phyloP scores from a whole-genome alignment of 2,888 invertebrate species.

The Microctonus hyperodae region DNA sequence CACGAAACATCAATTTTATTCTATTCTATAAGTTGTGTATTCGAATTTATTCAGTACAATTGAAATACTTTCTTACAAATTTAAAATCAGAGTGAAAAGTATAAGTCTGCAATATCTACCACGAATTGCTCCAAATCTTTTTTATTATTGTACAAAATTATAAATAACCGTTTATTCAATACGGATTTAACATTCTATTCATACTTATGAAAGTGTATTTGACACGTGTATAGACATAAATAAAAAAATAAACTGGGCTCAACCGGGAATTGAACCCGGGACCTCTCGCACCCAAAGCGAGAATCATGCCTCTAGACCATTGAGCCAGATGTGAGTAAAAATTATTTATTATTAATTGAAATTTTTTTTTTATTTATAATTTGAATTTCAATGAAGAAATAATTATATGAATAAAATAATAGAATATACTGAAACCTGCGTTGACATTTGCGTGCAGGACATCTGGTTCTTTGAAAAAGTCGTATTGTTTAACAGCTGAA shows the following conservation, averaged over 20 bases:
- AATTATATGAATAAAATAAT: not conserved
- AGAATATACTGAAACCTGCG: conserved; percentile 67
- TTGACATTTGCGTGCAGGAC: conserved; percentile 80
- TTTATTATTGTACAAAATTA: not conserved
- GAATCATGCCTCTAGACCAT: conserved; percentile 67
- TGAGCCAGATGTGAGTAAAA: conserved; percentile 35
- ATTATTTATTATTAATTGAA: too few relatives aligned
- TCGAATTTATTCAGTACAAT: not conserved
- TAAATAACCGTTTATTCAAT: too few relatives aligned
- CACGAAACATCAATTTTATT: too few relatives aligned
- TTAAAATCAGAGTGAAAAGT: not conserved
- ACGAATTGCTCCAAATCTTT: not conserved
- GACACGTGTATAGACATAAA: not conserved
- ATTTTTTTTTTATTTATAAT: too few relatives aligned
- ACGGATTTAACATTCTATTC: too few relatives aligned
- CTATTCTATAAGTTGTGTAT: not conserved
- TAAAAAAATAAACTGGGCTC: conserved; percentile 54
- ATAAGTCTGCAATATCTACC: not conserved
- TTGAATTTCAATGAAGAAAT: not conserved
- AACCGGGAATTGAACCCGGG: conserved; percentile 65
- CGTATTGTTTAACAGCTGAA: conserved; percentile 78
- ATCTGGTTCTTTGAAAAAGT: conserved; percentile 76
- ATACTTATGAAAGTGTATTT: too few relatives aligned
- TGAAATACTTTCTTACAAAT: not conserved
- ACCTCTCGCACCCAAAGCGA: conserved; percentile 68